A percentile compares a stretch with the other conserved stretches of the same genome.
These are phyloP conservation scores for Tipula vernalis DNA, from an alignment of 2,888 invertebrate genomes.

Conservation along the genomic window DNA sequence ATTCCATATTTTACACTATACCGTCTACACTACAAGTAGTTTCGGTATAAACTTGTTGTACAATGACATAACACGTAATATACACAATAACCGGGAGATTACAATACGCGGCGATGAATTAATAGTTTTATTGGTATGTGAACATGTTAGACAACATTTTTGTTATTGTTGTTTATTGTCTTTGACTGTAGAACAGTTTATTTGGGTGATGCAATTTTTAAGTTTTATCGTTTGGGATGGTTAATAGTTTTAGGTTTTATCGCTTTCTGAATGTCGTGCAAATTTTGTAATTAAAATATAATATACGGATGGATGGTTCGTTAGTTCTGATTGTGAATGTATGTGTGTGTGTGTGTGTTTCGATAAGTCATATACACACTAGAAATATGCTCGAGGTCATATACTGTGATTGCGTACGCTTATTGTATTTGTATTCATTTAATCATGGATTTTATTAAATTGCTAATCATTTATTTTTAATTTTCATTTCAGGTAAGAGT, in stretches of 20 bases:
- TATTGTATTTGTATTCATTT: background rate
- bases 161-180: background rate
- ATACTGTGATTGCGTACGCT: background rate
- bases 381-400: background rate
- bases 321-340: background rate
- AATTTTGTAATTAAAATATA: background rate
- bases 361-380: background rate
- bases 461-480: background rate
- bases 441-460: background rate
- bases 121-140: background rate
- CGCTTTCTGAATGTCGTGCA: background rate
- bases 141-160: background rate
- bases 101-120: background rate
- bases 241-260: background rate
- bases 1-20: background rate
- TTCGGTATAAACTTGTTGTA: background rate
- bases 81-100: background rate
- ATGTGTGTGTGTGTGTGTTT: background rate
- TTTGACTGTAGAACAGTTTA: background rate
- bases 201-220: background rate
- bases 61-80: background rate
- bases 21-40: background rate
- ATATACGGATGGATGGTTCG: background rate
- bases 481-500: background rate
- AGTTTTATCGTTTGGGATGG: background rate